Percentiles rank a stretch among this genome's conserved stretches.
phyloP scores from a whole-genome alignment of 2,888 invertebrate species.

The Mystacides longicornis region DNA sequence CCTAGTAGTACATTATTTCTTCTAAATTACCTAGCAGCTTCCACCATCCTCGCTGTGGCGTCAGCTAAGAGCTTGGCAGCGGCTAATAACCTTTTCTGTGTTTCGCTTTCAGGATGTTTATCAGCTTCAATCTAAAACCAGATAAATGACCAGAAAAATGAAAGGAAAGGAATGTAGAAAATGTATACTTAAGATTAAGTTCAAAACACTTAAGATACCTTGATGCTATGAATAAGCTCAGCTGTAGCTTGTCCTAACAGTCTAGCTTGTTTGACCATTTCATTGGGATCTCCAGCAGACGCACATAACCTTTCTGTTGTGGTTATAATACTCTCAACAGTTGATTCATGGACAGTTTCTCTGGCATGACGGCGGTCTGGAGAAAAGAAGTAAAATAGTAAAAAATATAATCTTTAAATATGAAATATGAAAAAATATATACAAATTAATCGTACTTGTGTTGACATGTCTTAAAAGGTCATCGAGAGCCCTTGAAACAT shows the following conservation, averaged over 20 bases:
- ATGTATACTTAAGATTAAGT: not conserved
- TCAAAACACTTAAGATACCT: slow-evolving; percentile 40
- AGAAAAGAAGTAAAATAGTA: slow-evolving; percentile 5
- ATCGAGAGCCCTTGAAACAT: slow-evolving; percentile 83
- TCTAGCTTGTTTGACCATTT: slow-evolving; percentile 91
- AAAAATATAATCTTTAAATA: not conserved
- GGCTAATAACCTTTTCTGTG: slow-evolving; percentile 82
- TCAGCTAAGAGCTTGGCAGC: slow-evolving; percentile 94
- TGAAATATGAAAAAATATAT: not conserved
- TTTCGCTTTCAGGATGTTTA: slow-evolving; percentile 74
- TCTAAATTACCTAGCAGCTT: slow-evolving; percentile 72
- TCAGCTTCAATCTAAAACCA: slow-evolving; percentile 73
- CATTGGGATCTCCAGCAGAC: slow-evolving; percentile 78
- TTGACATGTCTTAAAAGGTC: slow-evolving; percentile 87
- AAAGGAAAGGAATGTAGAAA: not conserved
- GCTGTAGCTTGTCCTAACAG: slow-evolving; percentile 91
- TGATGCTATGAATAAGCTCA: slow-evolving; percentile 87
- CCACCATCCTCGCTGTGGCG: slow-evolving; percentile 95
- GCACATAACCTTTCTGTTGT: slow-evolving; percentile 85
- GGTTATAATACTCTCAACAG: slow-evolving; percentile 82
- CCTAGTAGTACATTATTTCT: not conserved
- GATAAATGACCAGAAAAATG: no score
- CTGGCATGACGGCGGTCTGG: slow-evolving; percentile 54
- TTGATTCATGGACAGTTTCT: slow-evolving; percentile 63
- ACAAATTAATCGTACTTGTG: slow-evolving; percentile 38